Evolutionary conservation across 2,113 vertebrate species (phyloP), one percentile per base, ranked within the genome.

Genomic region (Monarcha castaneiventris): DNA sequence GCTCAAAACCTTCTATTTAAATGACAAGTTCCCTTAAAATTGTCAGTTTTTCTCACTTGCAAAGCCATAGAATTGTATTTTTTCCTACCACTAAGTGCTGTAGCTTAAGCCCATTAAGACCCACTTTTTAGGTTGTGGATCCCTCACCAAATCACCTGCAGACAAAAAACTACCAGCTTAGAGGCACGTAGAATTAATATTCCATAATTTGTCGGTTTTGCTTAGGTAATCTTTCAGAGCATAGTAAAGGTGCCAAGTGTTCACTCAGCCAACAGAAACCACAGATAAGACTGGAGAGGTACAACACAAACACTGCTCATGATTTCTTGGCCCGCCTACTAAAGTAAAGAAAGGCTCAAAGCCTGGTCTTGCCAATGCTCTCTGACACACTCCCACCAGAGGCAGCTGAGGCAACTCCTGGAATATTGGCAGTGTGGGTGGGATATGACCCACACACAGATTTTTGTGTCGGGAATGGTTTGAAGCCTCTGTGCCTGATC

Each of bases 391-490:
- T 1, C 5, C 25, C 48, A 41, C 20, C 35, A 69, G 41, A n/a
- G 30, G 10, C 43, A 62, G 59, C n/a, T 54, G 59, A 77, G n/a
- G 44, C 21, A 74, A 44, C 2, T 3, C 35, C 52, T 33, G 22
- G 41, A 80, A 30, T 29, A 54, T 4, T 16, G 43, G 17, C 10
- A 15, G 9, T 5, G 15, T 8, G 44, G 14, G 51, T 9, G 64
- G 32, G 44, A 9, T 6, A 23, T 1, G 3, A 64, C 13, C 27
- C 14, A 33, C 0, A 2, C 5, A 2, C 26, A 16, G 21, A 8
- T 26, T 44, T 49, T 35, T 46, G 44, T 0, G 1, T 7, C 71
- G 33, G 35, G 3, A 3, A 22, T 19, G 20, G 14, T 2, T 61
- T 8, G 7, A 91, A 52, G 25, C 14, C 43, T 55, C 37, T 20